Conservation (phyloP, 30 jellyfish, hydroid and myxozoan genomes). For the Hydractinia symbiolongicarpus region DNA sequence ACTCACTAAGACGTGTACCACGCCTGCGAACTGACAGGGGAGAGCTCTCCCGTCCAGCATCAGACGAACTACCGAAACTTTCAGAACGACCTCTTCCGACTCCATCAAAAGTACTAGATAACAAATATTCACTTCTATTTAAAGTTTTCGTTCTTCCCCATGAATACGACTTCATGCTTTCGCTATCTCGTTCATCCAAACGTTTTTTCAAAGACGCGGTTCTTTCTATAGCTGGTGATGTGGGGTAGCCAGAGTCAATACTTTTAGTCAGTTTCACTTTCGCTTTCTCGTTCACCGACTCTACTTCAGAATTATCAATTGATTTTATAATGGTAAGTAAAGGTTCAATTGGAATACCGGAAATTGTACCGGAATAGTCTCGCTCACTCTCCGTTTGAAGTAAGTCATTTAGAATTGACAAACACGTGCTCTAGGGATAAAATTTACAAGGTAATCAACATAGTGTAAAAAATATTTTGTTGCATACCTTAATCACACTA, state of each 20-base stretch:
- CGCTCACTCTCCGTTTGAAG: conserved; percentile 80
- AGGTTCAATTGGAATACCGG: conserved; percentile 90
- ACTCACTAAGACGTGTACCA: background rate
- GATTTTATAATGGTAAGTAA: conserved; percentile 55
- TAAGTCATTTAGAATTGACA: conserved; percentile 73
- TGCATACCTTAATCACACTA: no score
- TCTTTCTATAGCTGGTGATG: conserved; percentile 22
- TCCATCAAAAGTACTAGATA: conserved; percentile 33
- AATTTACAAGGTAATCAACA: background rate
- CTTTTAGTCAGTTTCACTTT: conserved; percentile 4
- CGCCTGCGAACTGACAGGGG: conserved; percentile 29
- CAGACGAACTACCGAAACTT: conserved; percentile 48
- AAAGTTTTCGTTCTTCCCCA: conserved; percentile 11
- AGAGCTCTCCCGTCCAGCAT: conserved; percentile 60
- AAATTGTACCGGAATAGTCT: conserved; percentile 75
- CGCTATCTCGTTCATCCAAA: conserved; percentile 7
- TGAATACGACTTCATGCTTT: background rate
- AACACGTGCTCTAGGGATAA: conserved; percentile 68
- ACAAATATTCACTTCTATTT: conserved; percentile 10
- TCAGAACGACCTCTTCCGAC: conserved; percentile 73
- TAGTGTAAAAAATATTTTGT: no score
- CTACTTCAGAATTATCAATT: conserved; percentile 28
- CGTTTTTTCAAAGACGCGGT: background rate
- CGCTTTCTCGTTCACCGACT: background rate
- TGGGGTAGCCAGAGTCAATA: conserved; percentile 35